Percentiles rank a stretch among this genome's conserved stretches.
These are phyloP conservation scores for Nettapus auritus DNA, from an alignment of 2,113 vertebrate genomes.

Conservation along the genomic window DNA sequence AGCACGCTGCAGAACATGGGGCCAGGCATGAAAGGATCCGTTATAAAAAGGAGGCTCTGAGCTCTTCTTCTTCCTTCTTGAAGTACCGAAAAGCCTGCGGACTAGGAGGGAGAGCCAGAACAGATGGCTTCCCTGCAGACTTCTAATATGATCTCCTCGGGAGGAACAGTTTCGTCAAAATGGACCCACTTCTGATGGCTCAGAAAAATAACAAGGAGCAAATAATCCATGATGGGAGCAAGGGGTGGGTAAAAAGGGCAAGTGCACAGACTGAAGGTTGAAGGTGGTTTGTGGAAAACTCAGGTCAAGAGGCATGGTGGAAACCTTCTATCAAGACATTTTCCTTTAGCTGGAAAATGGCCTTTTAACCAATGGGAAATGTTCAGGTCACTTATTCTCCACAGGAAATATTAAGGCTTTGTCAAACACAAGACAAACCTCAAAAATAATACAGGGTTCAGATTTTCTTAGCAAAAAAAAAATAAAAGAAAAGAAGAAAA, in stretches of 20 bases:
- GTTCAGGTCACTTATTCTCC: not conserved
- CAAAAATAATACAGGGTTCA: not conserved
- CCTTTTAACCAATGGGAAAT: not conserved
- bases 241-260: not conserved
- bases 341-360: not conserved
- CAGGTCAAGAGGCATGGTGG: not conserved
- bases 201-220: not conserved
- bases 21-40: not conserved
- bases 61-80: not conserved
- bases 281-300: not conserved
- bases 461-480: not conserved
- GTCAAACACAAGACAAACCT: not conserved
- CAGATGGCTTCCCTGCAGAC: not conserved
- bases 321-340: not conserved
- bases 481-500: not conserved
- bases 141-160: not conserved
- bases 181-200: not conserved
- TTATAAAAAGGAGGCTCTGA: not conserved
- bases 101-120: not conserved
- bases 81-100: not conserved
- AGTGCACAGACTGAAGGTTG: not conserved
- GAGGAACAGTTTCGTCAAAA: not conserved
- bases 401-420: not conserved
- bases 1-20: not conserved
- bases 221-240: not conserved